Base-by-base conservation (phyloP, 2,797 vertebrate genomes). In the Epinephelus awoara region DNA sequence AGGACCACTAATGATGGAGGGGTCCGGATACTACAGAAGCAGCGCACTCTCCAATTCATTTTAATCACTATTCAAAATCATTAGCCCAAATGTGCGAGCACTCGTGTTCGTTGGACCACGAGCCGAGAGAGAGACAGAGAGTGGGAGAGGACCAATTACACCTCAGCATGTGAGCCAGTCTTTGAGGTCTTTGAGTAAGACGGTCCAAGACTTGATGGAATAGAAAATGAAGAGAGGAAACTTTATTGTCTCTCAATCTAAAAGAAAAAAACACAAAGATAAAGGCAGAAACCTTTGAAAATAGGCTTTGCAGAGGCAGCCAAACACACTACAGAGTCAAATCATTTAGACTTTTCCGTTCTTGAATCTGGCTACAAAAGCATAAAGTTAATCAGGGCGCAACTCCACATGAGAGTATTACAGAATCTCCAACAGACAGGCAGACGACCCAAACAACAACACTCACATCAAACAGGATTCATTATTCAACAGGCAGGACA, bases 11-110 rank as follows among this genome's bases (percentile, higher is more conserved):
- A 93, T 94, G 94, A 95, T 94, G 92, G 91, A 92, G 91, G 82
- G 93, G 88, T 92, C 85, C 56, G 10, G 82, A 86, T 88, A 93
- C 91, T 91, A 89, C 92, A 90, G 88, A 90, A 81, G 89, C 78
- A 52, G 74, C 71, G 40, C 82, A 91, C 91, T 93, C 87, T 89
- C 89, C 85, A 88, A 93, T 93, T 95, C 91, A 93, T 95, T 94
- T 94, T 94, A 95, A 95, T 94, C 91, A 95, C 91, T 83, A 89
- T 78, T 85, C 91, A 88, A 86, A 93, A 92, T 93, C 93, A 92
- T 94, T 93, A 95, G 90, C 87, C 73, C 82, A 81, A 90, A 93
- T 89, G 90, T 85, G 83, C 72, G 59, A 79, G 85, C 83, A 84
- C 86, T 84, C 71, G 59, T 85, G 87, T 82, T 85, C 67, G 67